These are phyloP conservation scores for Lepidotrigona ventralis DNA, from an alignment of 1,140 invertebrate genomes.

Conservation along the genomic window DNA sequence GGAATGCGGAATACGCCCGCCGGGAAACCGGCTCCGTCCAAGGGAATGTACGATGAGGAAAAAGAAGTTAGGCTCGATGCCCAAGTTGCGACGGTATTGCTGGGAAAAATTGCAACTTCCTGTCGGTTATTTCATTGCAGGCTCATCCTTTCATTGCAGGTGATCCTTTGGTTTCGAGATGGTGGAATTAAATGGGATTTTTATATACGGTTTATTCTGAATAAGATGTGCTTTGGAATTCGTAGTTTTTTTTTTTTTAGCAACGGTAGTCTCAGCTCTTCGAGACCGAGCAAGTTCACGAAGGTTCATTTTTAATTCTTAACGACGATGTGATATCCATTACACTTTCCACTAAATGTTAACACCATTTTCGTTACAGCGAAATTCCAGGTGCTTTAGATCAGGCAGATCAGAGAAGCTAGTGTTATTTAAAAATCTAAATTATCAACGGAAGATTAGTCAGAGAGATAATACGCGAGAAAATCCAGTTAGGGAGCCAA, in stretches of 20 bases:
- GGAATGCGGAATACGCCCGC: slow-evolving; percentile 37
- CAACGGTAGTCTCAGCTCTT: neutral
- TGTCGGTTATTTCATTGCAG: too few species aligned
- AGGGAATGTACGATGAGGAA: slow-evolving; percentile 19
- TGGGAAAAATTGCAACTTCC: neutral
- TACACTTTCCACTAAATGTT: too few species aligned
- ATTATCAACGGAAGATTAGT: neutral
- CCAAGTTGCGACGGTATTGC: neutral
- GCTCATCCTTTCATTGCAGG: too few species aligned
- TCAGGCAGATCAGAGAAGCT: fast-evolving
- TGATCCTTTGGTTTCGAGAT: neutral
- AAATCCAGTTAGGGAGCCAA: neutral
- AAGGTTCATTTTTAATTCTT: neutral
- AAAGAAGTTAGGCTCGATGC: slow-evolving; percentile 28
- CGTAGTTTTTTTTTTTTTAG: neutral
- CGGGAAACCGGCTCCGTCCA: neutral
- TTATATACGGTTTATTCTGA: too few species aligned
- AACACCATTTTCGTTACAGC: too few species aligned
- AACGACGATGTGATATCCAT: too few species aligned
- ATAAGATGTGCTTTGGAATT: neutral
- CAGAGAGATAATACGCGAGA: neutral
- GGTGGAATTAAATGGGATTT: neutral
- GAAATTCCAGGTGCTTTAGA: too few species aligned
- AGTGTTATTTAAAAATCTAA: too few species aligned
- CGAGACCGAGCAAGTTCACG: neutral